Evolutionary conservation across 2,113 vertebrate species (phyloP).

Genomic region (Laticauda colubrina): DNA sequence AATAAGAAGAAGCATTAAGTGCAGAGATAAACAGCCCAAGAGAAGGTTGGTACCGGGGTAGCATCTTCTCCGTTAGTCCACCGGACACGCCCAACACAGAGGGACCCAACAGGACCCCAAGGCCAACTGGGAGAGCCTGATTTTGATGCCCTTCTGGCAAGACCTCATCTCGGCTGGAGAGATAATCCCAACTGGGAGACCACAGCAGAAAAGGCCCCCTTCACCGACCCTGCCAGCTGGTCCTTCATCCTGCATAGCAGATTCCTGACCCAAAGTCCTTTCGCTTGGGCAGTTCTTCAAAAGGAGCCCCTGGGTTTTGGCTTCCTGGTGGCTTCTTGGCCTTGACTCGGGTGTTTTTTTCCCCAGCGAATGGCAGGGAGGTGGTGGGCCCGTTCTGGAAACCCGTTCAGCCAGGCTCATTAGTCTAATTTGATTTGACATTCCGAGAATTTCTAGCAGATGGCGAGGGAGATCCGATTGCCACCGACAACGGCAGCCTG

Average conservation of each 20-base stretch:
- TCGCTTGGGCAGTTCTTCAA: background rate
- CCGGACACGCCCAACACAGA: background rate
- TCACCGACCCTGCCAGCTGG: too few species aligned
- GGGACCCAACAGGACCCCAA: too few species aligned
- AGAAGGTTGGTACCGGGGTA: background rate
- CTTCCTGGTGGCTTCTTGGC: background rate
- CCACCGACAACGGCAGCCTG: constrained; percentile 33
- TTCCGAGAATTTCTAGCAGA: constrained; percentile 49
- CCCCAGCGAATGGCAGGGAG: too few species aligned
- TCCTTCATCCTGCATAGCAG: background rate
- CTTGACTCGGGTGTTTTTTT: rapidly evolving
- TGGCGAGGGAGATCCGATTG: constrained; percentile 47
- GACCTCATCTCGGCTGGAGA: background rate
- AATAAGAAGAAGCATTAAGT: background rate
- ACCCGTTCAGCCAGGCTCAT: rapidly evolving
- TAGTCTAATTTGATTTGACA: constrained; percentile 42
- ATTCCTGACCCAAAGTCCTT: background rate
- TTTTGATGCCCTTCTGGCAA: background rate
- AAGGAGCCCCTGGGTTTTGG: background rate
- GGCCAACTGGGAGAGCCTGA: background rate
- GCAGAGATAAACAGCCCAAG: background rate
- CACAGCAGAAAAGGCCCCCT: background rate
- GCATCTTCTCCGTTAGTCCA: background rate
- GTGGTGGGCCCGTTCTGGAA: background rate
- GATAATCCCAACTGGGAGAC: too few species aligned